Percentiles rank a stretch among this genome's conserved stretches.
These are phyloP conservation scores for Hylomyscus alleni DNA, from an alignment of 2,797 vertebrate species.

Conservation along the genomic window DNA sequence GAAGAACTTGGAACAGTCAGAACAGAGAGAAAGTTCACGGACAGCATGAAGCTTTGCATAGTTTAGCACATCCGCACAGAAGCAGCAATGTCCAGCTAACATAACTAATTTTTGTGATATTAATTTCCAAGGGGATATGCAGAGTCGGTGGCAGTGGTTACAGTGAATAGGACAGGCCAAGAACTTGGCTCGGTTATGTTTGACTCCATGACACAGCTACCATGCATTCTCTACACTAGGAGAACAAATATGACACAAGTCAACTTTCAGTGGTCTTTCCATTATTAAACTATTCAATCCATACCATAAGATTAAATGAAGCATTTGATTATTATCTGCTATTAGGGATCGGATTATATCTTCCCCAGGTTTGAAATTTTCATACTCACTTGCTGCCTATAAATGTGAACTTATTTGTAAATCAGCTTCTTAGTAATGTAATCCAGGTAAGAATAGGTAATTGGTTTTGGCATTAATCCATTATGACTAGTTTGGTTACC, in stretches of 20 bases:
- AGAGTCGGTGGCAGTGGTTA: background rate
- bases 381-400: background rate
- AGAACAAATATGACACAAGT: background rate
- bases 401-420: slow-evolving; percentile 32
- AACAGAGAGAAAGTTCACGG: slow-evolving; percentile 84
- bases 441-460: slow-evolving; percentile 26
- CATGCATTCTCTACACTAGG: background rate
- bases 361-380: background rate
- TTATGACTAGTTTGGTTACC: background rate
- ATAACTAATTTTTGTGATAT: background rate
- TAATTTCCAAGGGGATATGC: slow-evolving; percentile 10
- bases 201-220: background rate
- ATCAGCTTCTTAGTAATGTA: background rate
- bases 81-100: background rate
- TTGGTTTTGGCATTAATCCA: background rate
- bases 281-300: slow-evolving; percentile 12
- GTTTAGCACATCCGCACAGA: slow-evolving; percentile 60
- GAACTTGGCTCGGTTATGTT: background rate
- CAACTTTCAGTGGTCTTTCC: background rate
- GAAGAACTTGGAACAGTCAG: slow-evolving; percentile 86
- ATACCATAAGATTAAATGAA: background rate
- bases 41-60: slow-evolving; percentile 81
- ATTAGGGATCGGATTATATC: background rate
- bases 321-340: background rate
- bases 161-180: background rate